A percentile compares a stretch with the other conserved stretches of the same genome.
phyloP scores from a whole-genome alignment of 2,797 vertebrate genomes.

The Peromyscus aztecus region DNA sequence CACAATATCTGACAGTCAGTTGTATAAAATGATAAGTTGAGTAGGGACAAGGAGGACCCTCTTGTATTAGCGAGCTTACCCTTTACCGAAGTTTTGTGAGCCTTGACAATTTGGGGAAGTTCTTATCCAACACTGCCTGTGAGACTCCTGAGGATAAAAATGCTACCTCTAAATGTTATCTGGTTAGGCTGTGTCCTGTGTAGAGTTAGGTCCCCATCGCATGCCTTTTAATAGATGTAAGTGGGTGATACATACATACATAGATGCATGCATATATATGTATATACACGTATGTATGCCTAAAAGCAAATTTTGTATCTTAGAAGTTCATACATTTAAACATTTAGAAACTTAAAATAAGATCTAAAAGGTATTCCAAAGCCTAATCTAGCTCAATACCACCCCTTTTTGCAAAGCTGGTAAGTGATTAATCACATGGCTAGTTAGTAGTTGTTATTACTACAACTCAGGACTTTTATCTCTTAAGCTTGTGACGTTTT shows the following conservation, averaged over 20 bases:
- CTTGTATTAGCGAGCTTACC: not conserved
- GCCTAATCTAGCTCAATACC: not conserved
- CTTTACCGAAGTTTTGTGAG: not conserved
- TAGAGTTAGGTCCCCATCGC: not conserved
- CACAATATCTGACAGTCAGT: not conserved
- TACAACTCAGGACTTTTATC: not conserved
- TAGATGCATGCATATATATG: not conserved
- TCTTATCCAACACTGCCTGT: not conserved
- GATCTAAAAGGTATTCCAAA: not conserved
- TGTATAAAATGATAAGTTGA: not conserved
- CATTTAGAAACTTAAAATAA: slow-evolving; percentile 9
- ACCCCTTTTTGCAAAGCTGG: not conserved
- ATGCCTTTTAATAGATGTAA: not conserved
- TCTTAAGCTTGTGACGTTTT: not conserved
- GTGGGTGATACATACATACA: not conserved
- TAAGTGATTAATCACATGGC: not conserved
- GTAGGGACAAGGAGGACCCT: not conserved
- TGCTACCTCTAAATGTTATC: not conserved
- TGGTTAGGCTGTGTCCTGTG: not conserved
- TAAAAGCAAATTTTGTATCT: slow-evolving; percentile 33
- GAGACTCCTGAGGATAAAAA: not conserved
- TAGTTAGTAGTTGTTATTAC: not conserved
- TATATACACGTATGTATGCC: not conserved
- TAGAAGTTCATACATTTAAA: slow-evolving; percentile 6
- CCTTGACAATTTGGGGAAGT: not conserved